Evolutionary conservation across 2,888 invertebrate genomes (phyloP), one percentile per base, ranked within the genome.

Genomic region (Anticlea derivata): DNA sequence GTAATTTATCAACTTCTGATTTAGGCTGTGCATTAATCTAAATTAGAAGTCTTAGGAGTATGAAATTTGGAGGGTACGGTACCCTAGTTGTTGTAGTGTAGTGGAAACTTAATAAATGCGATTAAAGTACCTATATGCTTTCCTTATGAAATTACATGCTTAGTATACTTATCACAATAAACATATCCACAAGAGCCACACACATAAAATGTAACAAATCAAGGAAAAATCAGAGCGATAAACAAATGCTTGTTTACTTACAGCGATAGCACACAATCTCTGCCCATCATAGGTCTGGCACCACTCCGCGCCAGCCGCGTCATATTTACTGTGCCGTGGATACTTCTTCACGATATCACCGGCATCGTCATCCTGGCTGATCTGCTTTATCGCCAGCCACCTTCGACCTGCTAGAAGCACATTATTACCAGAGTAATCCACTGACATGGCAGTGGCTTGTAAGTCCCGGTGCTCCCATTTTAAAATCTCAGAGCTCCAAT

Each of bases 271-370:
- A 83, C 97, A 97, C 22, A 96, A 91, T 70, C 96, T 95, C 73
- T 94, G 94, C 48, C 96, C 94, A 41, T 94, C 92, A 44, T 93
- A 90, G 29, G 95, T 95, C 40, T 96, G 97, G 76, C 97, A 97
- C 96, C 97, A 98, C 86, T 98, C 97, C 0, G 97, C 97, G 7
- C 96, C 95, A 2, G 96, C 96, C 0, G 98, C 96, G 78, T 98
- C 98, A 83, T 97, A 98, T 88, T 98, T 97, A 74, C 97, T 97
- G 72, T 97, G 96, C 11, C 97, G 92, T 20, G 95, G 94, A 72
- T 96, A 95, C 68, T 96, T 96, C 60, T 94, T 93, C 6, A 96
- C 88, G 1, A 93, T 92, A 65, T 93, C 94, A 6, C 92, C 92
- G 0, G 93, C 92, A 41, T 94, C 93, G 52, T 94, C 94, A 56